These are phyloP conservation scores for Chydorus sphaericus DNA, from an alignment of 2,888 invertebrate species.

Conservation along the genomic window DNA sequence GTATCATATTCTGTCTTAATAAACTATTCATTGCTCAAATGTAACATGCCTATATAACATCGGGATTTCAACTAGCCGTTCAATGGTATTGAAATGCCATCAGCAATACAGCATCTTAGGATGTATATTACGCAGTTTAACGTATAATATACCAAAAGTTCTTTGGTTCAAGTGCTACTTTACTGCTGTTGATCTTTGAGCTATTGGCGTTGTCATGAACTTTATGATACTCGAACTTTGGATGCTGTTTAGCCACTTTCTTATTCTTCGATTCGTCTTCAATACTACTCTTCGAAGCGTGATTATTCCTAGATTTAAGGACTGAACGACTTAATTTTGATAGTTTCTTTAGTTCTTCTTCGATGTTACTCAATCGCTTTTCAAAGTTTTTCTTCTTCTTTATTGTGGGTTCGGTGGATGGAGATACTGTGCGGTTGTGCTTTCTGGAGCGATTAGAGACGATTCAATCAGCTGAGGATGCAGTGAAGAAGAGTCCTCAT, in stretches of 20 bases:
- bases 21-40: no score
- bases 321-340: neutral
- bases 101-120: no score
- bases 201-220: neutral
- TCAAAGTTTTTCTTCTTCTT: conserved; percentile 8
- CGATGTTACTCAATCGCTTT: conserved; percentile 4
- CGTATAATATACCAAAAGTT: no score
- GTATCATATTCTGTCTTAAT: no score
- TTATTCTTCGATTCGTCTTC: neutral
- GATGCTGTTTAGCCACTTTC: neutral
- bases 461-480: neutral
- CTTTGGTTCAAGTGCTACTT: neutral
- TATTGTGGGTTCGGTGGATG: no score
- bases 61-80: no score
- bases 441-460: no score
- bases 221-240: neutral
- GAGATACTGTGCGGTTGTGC: no score
- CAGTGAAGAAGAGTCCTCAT: no score
- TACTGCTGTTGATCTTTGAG: neutral
- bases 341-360: neutral
- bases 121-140: no score
- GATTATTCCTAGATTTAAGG: neutral
- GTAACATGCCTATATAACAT: no score
- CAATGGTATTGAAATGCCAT: no score
- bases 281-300: neutral